Base-by-base conservation (phyloP, 2,797 vertebrate genomes). In the Meda fulgida region DNA sequence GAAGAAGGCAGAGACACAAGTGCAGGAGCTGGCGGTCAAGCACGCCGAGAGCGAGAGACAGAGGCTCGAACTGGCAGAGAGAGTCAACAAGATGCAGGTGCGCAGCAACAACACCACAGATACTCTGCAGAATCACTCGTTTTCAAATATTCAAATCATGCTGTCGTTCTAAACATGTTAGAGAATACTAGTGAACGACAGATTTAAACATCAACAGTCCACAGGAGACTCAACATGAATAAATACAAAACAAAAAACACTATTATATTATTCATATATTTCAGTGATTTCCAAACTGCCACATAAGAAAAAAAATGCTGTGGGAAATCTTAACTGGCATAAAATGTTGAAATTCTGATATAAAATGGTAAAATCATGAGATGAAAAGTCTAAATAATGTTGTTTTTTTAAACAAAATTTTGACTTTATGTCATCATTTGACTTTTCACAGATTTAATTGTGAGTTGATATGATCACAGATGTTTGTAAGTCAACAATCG, bases 21-120 rank as follows among this genome's bases (percentile, higher is more conserved):
- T 98, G 66, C 97, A 98, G 91, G 98, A 99, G 81, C 94, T 99
- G 90, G 97, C 95, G 92, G 93, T 98, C 85, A 99, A 98, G 91
- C 92, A 96, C 70, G 91, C 91, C 0, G 98, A 99, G 89, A 96
- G 96, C 0, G 98, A 99, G 85, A 96, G 96, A 4, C 93, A 97
- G 79, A 94, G 96, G 81, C 1, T 86, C 0, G 98, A 99, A 86
- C 92, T 96, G 85, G 92, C 92, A 0, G 98, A 99, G 84, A 97
- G 91, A 87, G 92, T 97, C 51, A 23, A 94, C 87, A 98, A 98
- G 92, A 67, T 96, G 88, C 98, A 99, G 97, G 98, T 63, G 60
- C 5, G 60, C 26, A 29, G 7, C 9, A 4, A 13, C 55, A 48
- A 48, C 46, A 16, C 4, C 46, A 48, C 14, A 1, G 4, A 1